These are phyloP conservation scores for Odobenus rosmarus DNA, from an alignment of 2,113 vertebrate genomes.

Conservation along the genomic window DNA sequence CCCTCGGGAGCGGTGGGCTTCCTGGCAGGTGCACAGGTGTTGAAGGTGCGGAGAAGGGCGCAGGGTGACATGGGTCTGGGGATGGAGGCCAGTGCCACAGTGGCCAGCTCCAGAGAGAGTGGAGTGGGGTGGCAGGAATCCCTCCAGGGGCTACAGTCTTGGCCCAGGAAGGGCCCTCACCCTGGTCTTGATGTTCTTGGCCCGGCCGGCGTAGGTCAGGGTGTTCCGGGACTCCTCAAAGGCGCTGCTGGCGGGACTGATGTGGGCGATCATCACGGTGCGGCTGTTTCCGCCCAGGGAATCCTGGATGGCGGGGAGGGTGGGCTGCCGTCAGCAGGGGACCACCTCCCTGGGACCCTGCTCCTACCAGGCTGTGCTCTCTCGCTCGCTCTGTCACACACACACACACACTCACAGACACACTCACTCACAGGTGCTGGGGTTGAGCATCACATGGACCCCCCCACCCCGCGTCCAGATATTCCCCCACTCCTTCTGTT, in stretches of 20 bases:
- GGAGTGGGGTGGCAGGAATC: background rate
- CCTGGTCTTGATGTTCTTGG: slow-evolving; percentile 94
- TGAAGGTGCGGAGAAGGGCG: background rate
- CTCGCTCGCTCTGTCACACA: fast-evolving
- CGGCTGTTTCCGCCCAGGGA: slow-evolving; percentile 94
- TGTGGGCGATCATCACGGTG: slow-evolving; percentile 96
- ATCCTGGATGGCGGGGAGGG: slow-evolving; percentile 84
- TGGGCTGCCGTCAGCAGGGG: fast-evolving
- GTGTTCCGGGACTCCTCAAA: slow-evolving; percentile 96
- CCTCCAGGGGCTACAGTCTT: background rate
- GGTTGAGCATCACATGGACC: background rate
- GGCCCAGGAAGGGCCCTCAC: slow-evolving; percentile 78
- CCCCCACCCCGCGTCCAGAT: too few species aligned
- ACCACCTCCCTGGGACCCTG: fast-evolving
- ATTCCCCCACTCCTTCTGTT: fast-evolving
- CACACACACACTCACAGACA: too few species aligned
- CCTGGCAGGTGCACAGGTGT: background rate
- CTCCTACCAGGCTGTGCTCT: background rate
- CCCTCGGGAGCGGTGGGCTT: background rate
- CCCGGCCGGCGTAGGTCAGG: slow-evolving; percentile 92
- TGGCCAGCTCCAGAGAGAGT: background rate
- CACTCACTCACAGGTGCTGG: too few species aligned
- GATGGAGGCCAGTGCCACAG: background rate
- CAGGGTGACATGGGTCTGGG: fast-evolving
- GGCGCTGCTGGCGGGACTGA: slow-evolving; percentile 93